Evolutionary conservation across 1,140 invertebrate species (phyloP).

Genomic region (Psilanteris sp.): DNA sequence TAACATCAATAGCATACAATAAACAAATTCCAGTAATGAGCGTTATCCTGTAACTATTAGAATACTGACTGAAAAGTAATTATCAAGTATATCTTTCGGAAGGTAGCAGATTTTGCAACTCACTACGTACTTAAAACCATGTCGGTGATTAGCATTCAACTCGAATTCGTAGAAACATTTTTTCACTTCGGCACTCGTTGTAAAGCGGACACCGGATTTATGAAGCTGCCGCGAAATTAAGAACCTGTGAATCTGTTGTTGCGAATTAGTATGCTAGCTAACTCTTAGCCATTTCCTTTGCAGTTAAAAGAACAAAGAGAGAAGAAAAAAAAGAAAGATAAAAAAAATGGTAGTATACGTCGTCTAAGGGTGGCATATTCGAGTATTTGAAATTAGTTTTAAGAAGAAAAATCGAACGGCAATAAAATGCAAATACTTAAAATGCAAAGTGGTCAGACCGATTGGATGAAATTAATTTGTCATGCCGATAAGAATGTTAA

Average conservation of each 20-base stretch:
- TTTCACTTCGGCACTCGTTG: slow-evolving; percentile 68
- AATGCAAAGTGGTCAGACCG: slow-evolving; percentile 35
- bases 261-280: slow-evolving; percentile 76
- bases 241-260: slow-evolving; percentile 76
- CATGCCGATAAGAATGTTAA: slow-evolving; percentile 40
- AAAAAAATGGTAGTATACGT: slow-evolving; percentile 52
- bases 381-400: slow-evolving; percentile 62
- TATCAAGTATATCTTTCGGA: slow-evolving; percentile 15
- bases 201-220: slow-evolving; percentile 67
- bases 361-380: slow-evolving; percentile 27
- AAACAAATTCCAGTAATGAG: too few species aligned
- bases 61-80: too few species aligned
- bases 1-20: too few species aligned
- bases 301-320: slow-evolving; percentile 39
- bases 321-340: slow-evolving; percentile 1
- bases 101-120: slow-evolving; percentile 18
- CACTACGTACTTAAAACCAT: slow-evolving; percentile 53
- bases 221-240: slow-evolving; percentile 75
- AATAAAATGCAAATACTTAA: slow-evolving; percentile 63
- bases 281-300: slow-evolving; percentile 65
- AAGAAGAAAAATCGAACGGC: slow-evolving; percentile 62
- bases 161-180: slow-evolving; percentile 64
- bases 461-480: slow-evolving; percentile 43
- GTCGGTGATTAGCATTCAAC: slow-evolving; percentile 68
- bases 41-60: too few species aligned